Percentiles rank a stretch among this genome's conserved stretches.
Conservation (phyloP, 2,113 vertebrate species). For the Anser brachyrhynchus region DNA sequence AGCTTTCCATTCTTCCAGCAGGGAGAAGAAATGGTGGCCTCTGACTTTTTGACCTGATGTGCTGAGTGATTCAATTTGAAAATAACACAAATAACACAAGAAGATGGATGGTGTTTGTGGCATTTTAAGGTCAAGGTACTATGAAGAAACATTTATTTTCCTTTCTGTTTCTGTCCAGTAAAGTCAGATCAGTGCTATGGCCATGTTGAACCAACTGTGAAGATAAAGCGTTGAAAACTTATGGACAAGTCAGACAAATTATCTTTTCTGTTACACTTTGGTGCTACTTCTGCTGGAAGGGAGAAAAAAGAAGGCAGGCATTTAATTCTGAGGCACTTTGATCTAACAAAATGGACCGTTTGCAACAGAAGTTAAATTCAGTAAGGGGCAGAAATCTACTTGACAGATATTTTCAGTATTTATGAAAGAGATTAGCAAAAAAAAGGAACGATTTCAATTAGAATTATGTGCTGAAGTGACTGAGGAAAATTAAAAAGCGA, state of each 20-base stretch:
- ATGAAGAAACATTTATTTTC: slow-evolving; percentile 55
- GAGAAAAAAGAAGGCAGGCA: neutral
- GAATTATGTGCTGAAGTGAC: slow-evolving; percentile 39
- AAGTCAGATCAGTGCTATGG: neutral
- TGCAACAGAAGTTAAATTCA: slow-evolving; percentile 25
- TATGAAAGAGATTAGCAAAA: slow-evolving; percentile 19
- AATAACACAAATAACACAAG: slow-evolving; percentile 56
- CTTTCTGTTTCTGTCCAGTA: neutral
- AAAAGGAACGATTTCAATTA: neutral
- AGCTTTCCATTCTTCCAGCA: slow-evolving; percentile 15
- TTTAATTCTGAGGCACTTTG: neutral
- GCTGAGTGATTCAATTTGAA: slow-evolving; percentile 66
- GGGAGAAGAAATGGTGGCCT: slow-evolving; percentile 47
- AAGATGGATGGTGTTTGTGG: slow-evolving; percentile 55
- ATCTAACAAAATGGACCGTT: slow-evolving; percentile 19
- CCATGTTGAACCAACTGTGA: slow-evolving; percentile 44
- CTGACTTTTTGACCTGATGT: slow-evolving; percentile 56
- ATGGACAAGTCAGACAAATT: slow-evolving; percentile 47
- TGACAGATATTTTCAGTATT: slow-evolving; percentile 11
- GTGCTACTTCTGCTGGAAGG: neutral
- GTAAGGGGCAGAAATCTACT: slow-evolving; percentile 4
- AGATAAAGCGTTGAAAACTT: slow-evolving; percentile 61
- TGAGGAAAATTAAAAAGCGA: neutral
- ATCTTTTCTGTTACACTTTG: slow-evolving; percentile 23
- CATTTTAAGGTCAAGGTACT: slow-evolving; percentile 62